phyloP scores from a whole-genome alignment of 2,888 invertebrate species.

The Bellardia pandia region DNA sequence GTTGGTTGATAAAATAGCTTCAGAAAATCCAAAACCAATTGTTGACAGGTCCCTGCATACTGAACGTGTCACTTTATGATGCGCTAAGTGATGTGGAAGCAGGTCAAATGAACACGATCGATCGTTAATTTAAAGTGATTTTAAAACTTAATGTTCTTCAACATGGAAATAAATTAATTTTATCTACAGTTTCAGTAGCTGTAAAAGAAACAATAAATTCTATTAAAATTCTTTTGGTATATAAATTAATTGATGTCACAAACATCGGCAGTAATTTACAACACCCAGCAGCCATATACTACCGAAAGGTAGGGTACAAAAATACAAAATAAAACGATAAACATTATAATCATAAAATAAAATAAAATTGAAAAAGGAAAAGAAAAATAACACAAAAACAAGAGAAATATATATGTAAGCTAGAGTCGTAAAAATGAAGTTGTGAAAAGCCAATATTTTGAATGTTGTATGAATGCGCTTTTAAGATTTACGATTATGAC shows the following conservation, averaged over 20 bases:
- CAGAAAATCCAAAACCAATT: too few relatives aligned
- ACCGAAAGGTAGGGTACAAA: slow-evolving; percentile 9
- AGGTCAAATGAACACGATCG: too few relatives aligned
- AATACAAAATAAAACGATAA: slow-evolving; percentile 33
- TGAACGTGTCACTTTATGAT: too few relatives aligned
- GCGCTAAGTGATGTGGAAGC: too few relatives aligned
- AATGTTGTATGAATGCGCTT: slow-evolving; percentile 76
- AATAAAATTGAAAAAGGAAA: background rate
- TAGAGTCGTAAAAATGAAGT: slow-evolving; percentile 69
- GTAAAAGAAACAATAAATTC: background rate
- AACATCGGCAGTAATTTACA: background rate
- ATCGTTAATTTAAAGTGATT: too few relatives aligned
- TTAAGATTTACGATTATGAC: slow-evolving; percentile 83
- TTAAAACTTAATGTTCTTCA: too few relatives aligned
- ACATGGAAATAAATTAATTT: too few relatives aligned
- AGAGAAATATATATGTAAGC: slow-evolving; percentile 37
- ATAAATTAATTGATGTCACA: background rate
- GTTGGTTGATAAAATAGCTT: too few relatives aligned
- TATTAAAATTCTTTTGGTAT: background rate
- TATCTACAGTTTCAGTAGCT: background rate
- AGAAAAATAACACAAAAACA: background rate
- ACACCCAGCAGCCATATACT: background rate
- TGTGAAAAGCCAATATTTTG: slow-evolving; percentile 73
- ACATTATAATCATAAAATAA: slow-evolving; percentile 56
- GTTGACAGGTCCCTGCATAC: too few relatives aligned